phyloP scores from a whole-genome alignment of 1,140 invertebrate genomes.

The Venturia canescens region DNA sequence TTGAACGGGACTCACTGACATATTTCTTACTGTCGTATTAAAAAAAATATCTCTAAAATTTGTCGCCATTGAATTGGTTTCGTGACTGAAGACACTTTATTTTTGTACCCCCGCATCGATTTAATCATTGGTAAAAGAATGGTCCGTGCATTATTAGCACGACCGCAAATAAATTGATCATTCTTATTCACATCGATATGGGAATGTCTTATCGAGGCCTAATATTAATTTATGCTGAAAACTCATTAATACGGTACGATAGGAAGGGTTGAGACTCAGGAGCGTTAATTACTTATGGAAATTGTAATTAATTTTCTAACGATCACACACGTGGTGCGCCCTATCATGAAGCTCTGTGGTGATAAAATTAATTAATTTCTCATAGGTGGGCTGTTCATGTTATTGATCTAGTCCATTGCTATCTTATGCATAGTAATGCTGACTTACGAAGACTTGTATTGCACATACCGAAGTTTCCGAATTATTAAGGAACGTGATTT shows the following conservation, averaged over 20 bases:
- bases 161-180: conserved; percentile 15
- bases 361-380: conserved; percentile 61
- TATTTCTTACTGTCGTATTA: no score
- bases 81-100: no score
- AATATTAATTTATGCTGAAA: background rate
- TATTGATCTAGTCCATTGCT: conserved; percentile 54
- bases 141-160: background rate
- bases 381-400: conserved; percentile 42
- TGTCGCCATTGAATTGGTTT: no score
- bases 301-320: conserved; percentile 64
- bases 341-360: conserved; percentile 27
- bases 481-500: background rate
- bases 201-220: conserved; percentile 1
- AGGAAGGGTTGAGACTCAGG: conserved; percentile 39
- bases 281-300: conserved; percentile 58
- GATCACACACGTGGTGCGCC: conserved; percentile 49
- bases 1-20: no score
- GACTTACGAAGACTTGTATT: background rate
- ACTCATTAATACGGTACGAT: conserved; percentile 25
- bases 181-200: background rate
- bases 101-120: no score
- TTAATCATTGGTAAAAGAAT: background rate
- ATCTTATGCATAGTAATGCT: conserved; percentile 17
- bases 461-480: background rate
- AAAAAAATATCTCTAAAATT: no score